phyloP scores from a whole-genome alignment of 2,113 vertebrate species.

The Gorsachius goisagi region DNA sequence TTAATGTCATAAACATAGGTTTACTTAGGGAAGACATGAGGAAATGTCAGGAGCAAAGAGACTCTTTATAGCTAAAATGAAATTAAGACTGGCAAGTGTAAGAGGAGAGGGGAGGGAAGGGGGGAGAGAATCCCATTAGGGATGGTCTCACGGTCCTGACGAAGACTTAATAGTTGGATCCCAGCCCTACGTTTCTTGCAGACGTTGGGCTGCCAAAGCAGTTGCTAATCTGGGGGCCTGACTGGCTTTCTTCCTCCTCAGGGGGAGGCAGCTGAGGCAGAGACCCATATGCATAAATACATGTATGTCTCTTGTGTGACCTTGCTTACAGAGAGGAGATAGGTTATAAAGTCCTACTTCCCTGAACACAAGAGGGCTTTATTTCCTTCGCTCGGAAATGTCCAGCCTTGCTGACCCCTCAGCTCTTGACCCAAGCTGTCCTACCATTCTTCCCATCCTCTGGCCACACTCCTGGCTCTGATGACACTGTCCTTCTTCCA shows the following conservation, averaged over 20 bases:
- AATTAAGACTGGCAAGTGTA: constrained; percentile 18
- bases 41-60: constrained; percentile 9
- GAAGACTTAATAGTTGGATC: background rate
- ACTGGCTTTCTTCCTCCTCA: background rate
- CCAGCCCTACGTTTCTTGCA: background rate
- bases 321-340: background rate
- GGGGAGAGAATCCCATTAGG: background rate
- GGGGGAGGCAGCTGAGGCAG: background rate
- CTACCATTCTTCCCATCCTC: background rate
- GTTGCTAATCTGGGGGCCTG: background rate
- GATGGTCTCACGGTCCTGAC: background rate
- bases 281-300: background rate
- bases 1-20: constrained; percentile 17
- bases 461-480: background rate
- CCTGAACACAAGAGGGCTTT: accelerated
- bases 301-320: background rate
- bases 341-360: background rate
- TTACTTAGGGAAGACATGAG: background rate
- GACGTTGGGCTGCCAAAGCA: background rate
- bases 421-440: background rate
- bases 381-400: background rate
- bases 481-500: background rate
- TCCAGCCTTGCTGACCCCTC: background rate
- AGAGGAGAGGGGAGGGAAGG: background rate
- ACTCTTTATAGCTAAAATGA: background rate